Evolutionary conservation across 2,797 vertebrate species (phyloP).

Genomic region (Lagorchestes hirsutus): DNA sequence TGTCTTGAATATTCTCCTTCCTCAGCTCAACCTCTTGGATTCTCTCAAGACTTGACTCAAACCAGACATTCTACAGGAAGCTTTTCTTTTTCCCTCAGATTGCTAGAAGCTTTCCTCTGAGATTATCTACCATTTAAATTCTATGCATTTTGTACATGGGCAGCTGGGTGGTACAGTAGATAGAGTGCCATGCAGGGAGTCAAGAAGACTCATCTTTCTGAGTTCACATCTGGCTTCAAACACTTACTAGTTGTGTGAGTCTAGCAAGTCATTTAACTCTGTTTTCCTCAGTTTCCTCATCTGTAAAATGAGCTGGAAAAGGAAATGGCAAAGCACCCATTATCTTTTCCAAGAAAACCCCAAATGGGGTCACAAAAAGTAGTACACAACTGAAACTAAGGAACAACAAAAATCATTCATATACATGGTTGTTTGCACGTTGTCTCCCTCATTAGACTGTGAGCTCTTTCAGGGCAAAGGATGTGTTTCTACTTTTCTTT

Average conservation of each 20-base stretch:
- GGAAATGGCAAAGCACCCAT: background rate
- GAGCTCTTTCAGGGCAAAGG: background rate
- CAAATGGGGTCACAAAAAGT: background rate
- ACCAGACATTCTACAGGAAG: background rate
- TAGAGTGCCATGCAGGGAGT: background rate
- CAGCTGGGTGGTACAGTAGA: no score
- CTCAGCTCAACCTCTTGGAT: background rate
- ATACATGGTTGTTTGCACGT: no score
- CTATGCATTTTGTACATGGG: background rate
- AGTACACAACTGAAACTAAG: no score
- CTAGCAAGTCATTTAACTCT: background rate
- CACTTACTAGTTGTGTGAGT: background rate
- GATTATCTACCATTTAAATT: background rate
- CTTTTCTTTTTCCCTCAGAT: background rate
- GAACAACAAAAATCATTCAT: no score
- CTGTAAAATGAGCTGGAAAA: background rate
- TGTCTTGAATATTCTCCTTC: background rate
- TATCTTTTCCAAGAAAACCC: background rate
- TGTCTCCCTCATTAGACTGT: background rate
- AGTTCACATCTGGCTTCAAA: background rate
- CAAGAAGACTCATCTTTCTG: background rate
- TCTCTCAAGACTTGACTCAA: background rate
- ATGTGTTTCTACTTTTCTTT: background rate
- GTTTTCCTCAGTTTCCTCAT: background rate
- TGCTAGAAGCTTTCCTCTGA: background rate